These are phyloP conservation scores for Gymnarchus niloticus DNA, from an alignment of 2,113 vertebrate genomes.

Conservation along the genomic window DNA sequence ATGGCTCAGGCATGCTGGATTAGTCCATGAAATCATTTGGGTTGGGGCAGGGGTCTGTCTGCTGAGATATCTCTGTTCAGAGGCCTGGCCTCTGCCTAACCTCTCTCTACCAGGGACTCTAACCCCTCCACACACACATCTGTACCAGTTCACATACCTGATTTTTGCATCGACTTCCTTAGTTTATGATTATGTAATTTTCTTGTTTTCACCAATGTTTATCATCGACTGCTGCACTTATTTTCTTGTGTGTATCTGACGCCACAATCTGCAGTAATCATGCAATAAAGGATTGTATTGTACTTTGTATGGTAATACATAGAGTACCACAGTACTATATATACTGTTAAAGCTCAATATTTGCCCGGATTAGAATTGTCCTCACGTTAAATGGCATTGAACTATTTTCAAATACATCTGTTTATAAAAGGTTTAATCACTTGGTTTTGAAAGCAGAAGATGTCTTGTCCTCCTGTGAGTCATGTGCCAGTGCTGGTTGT, in stretches of 20 bases:
- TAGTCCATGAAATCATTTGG: constrained; percentile 40
- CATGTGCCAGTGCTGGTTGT: not conserved
- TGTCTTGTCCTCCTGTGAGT: not conserved
- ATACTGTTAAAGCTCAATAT: no score
- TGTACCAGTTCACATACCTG: not conserved
- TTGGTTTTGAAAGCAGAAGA: not conserved
- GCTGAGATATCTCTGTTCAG: constrained; percentile 48
- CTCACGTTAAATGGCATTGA: not conserved
- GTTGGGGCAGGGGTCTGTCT: constrained; percentile 47
- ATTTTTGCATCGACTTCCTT: not conserved
- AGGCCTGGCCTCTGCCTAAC: not conserved
- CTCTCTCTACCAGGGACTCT: not conserved
- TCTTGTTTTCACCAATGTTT: not conserved
- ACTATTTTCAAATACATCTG: not conserved
- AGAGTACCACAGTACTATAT: no score
- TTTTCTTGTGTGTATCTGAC: not conserved
- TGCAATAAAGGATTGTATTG: not conserved
- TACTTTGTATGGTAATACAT: not conserved
- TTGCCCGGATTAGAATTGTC: not conserved
- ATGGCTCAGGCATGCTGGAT: constrained; percentile 21
- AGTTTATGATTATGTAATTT: not conserved
- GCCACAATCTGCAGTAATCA: not conserved
- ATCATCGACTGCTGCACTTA: not conserved
- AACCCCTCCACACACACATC: not conserved
- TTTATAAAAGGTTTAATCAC: not conserved